Conservation (phyloP, 1,140 invertebrate genomes). For the Caenorhabditis inopinata region DNA sequence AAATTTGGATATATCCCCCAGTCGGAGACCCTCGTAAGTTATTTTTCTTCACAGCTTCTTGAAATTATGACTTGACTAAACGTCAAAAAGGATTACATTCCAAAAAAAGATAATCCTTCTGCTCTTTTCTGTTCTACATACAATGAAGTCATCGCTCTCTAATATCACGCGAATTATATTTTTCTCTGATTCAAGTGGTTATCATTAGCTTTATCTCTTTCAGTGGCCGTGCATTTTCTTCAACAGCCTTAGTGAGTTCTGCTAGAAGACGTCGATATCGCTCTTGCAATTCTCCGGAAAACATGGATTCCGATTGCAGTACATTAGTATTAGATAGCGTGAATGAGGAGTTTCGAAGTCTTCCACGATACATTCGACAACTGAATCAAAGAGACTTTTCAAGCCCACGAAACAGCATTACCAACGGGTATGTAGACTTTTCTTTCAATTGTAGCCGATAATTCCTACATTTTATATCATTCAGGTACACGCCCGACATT, state of each 20-base stretch:
- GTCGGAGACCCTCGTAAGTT: constrained; percentile 15
- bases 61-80: too few relatives aligned
- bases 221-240: not conserved
- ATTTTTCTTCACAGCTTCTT: not conserved
- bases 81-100: too few relatives aligned
- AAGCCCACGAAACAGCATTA: not conserved
- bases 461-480: not conserved
- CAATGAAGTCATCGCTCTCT: too few relatives aligned
- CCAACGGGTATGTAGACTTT: not conserved
- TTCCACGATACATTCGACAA: constrained; percentile 10
- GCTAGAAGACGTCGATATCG: constrained; percentile 30
- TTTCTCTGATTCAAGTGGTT: not conserved
- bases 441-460: not conserved
- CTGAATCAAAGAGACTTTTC: not conserved
- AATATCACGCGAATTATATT: too few relatives aligned
- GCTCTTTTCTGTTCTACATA: too few relatives aligned
- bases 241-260: not conserved
- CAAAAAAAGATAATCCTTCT: too few relatives aligned
- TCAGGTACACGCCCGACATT: not conserved
- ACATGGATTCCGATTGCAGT: not conserved
- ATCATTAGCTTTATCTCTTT: not conserved
- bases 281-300: constrained; percentile 22
- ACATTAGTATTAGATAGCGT: not conserved
- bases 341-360: not conserved
- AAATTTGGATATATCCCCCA: constrained; percentile 14